Conservation (phyloP, 2,113 vertebrate genomes). For the Rhabdornis inornatus region DNA sequence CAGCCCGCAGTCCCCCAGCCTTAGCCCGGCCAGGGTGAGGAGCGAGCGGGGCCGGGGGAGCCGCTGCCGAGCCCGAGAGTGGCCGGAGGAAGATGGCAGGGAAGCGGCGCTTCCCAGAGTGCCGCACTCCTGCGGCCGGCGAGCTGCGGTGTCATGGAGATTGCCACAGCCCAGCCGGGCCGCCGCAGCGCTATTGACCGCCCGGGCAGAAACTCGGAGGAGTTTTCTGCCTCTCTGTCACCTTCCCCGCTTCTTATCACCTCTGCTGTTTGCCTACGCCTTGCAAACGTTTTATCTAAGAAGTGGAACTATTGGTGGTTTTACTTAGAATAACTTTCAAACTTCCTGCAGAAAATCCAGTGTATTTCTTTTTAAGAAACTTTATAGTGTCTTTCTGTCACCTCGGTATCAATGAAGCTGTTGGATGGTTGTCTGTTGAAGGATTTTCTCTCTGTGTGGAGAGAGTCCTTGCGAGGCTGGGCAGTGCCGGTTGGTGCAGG, state of each 20-base stretch:
- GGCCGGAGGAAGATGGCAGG: neutral
- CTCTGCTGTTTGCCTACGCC: neutral
- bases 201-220: rapidly evolving
- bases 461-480: neutral
- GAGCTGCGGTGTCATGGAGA: constrained; percentile 35
- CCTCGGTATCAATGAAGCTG: neutral
- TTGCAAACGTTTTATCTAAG: neutral
- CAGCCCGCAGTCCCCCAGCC: neutral
- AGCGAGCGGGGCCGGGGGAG: neutral
- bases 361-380: neutral
- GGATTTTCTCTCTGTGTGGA: neutral
- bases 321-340: neutral
- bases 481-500: rapidly evolving
- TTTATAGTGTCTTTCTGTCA: neutral
- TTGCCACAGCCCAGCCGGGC: neutral
- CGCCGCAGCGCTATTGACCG: neutral
- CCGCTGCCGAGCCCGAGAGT: neutral
- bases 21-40: neutral
- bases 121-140: neutral
- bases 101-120: neutral
- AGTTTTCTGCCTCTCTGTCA: neutral
- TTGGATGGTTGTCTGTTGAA: neutral
- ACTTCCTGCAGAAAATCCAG: neutral
- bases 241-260: neutral
- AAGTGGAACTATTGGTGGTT: neutral